Evolutionary conservation across 2,797 vertebrate genomes (phyloP).

Genomic region (Lacerta viridis): DNA sequence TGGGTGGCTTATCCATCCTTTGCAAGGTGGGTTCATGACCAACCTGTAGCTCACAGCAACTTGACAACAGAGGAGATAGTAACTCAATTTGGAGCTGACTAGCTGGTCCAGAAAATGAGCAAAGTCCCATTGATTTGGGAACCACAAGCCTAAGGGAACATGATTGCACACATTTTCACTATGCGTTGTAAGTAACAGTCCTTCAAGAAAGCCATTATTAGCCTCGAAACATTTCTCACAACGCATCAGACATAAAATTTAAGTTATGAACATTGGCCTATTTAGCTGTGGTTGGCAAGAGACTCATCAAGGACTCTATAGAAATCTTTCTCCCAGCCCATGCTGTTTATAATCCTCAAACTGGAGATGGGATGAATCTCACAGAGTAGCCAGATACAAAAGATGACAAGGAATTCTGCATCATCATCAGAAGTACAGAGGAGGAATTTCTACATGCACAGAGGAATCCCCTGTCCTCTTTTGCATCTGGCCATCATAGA

Average conservation of each 20-base stretch:
- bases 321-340: background rate
- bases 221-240: background rate
- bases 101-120: background rate
- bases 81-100: background rate
- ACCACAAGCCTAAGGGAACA: background rate
- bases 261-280: background rate
- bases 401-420: no score
- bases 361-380: constrained; percentile 4
- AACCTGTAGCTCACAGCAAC: background rate
- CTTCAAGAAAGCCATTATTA: background rate
- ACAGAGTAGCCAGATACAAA: no score
- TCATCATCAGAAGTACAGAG: no score
- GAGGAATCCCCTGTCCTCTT: no score
- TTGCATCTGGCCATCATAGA: no score
- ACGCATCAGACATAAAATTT: background rate
- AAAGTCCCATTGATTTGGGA: background rate
- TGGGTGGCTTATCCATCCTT: background rate
- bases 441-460: no score
- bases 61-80: background rate
- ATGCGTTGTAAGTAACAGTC: background rate
- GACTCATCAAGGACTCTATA: background rate
- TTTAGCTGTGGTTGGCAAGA: background rate
- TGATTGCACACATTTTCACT: background rate
- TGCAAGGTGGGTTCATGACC: background rate
- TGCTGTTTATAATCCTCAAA: background rate